These are phyloP conservation scores for Sciaenops ocellatus DNA, from an alignment of 2,797 vertebrate genomes.

Conservation along the genomic window DNA sequence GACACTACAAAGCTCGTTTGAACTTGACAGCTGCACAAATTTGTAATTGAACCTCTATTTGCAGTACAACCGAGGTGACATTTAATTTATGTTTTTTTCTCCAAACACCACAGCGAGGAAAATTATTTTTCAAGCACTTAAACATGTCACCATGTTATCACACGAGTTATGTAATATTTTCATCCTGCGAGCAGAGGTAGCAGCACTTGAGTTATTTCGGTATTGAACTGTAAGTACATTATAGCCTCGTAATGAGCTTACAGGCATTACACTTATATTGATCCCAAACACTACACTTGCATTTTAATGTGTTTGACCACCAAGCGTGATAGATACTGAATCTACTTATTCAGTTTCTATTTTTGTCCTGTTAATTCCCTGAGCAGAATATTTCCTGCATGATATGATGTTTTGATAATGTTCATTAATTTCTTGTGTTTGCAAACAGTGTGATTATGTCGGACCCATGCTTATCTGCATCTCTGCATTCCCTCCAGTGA, in stretches of 20 bases:
- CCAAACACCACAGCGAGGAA: not conserved
- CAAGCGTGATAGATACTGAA: not conserved
- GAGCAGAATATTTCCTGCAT: not conserved
- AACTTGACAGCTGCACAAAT: not conserved
- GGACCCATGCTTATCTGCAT: not conserved
- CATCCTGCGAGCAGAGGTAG: not conserved
- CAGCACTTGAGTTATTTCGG: conserved; percentile 2
- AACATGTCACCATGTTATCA: not conserved
- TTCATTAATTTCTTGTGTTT: conserved; percentile 9
- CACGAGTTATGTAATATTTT: not conserved
- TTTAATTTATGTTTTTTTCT: not conserved
- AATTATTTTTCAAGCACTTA: not conserved
- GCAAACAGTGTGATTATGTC: not conserved
- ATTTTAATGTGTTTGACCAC: conserved; percentile 41
- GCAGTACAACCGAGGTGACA: not conserved
- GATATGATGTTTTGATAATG: conserved; percentile 13
- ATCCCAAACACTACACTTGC: conserved; percentile 47
- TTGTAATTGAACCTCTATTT: not conserved
- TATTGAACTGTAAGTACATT: conserved; percentile 43
- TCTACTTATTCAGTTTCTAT: not conserved
- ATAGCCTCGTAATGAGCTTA: conserved; percentile 42
- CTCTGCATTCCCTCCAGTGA: conserved; percentile 10
- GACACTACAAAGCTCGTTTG: not conserved
- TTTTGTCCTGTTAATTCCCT: not conserved
- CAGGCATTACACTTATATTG: conserved; percentile 43